phyloP scores from a whole-genome alignment of 2,113 vertebrate genomes.

The Chunga burmeisteri region DNA sequence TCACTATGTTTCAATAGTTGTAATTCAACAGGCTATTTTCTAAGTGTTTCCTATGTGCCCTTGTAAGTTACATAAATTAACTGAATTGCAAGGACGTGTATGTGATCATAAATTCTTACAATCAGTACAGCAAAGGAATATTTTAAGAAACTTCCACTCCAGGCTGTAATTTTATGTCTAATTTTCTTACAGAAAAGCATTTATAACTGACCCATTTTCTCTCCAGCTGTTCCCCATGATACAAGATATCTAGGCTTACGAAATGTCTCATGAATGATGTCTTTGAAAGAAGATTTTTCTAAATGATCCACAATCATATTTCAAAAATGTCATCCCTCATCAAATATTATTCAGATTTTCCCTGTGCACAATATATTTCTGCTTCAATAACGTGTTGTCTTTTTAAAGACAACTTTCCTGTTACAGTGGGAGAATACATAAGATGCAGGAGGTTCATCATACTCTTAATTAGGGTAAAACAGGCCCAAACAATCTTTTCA shows the following conservation, averaged over 20 bases:
- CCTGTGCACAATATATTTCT: neutral
- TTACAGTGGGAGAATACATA: neutral
- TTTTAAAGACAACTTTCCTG: neutral
- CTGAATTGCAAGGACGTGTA: neutral
- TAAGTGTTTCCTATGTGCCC: neutral
- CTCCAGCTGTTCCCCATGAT: neutral
- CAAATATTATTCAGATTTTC: neutral
- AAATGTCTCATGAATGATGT: neutral
- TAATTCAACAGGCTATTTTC: neutral
- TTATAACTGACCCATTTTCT: neutral
- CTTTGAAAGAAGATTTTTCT: neutral
- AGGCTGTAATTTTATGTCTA: neutral
- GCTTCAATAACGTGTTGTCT: fast-evolving
- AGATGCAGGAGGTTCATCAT: fast-evolving
- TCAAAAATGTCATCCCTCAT: neutral
- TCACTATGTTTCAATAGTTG: neutral
- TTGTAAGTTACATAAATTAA: neutral
- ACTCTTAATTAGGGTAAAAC: neutral
- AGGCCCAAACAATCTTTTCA: neutral
- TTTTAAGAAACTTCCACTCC: neutral
- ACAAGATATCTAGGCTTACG: neutral
- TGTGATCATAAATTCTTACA: neutral
- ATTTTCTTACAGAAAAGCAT: neutral
- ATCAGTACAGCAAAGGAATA: neutral
- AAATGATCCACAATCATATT: neutral